Conservation (phyloP, 37 sponge, comb jelly and placozoan species). For the Cladorhizidae sp. region DNA sequence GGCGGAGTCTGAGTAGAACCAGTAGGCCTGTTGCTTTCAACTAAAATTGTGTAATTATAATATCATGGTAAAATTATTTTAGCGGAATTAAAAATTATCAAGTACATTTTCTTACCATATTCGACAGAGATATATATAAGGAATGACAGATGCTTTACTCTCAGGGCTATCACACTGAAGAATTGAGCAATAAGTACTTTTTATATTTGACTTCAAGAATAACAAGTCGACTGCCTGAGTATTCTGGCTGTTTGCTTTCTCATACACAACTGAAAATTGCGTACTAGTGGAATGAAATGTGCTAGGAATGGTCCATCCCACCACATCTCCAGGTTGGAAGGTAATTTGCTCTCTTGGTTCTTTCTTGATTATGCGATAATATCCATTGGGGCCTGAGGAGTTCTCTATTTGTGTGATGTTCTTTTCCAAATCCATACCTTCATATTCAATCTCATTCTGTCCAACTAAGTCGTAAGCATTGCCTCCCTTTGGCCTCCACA, state of each 20-base stretch:
- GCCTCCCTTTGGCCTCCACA: constrained; percentile 33
- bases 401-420: background rate
- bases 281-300: background rate
- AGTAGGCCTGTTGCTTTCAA: no score
- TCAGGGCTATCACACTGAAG: background rate
- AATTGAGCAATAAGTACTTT: background rate
- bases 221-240: constrained; percentile 3
- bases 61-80: no score
- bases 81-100: no score
- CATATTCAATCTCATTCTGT: background rate
- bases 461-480: constrained; percentile 12
- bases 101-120: constrained; percentile 27
- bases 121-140: constrained; percentile 12
- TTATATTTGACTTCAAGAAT: background rate
- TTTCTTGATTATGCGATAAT: background rate
- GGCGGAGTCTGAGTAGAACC: no score
- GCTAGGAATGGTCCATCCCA: constrained; percentile 5
- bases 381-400: background rate
- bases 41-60: no score
- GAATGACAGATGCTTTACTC: constrained; percentile 7
- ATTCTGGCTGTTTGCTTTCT: background rate
- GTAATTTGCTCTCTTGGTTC: background rate
- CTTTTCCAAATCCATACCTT: background rate
- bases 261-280: background rate
- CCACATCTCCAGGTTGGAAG: constrained; percentile 42